Conservation (phyloP, 2,113 vertebrate genomes). For the Scatophagus argus region DNA sequence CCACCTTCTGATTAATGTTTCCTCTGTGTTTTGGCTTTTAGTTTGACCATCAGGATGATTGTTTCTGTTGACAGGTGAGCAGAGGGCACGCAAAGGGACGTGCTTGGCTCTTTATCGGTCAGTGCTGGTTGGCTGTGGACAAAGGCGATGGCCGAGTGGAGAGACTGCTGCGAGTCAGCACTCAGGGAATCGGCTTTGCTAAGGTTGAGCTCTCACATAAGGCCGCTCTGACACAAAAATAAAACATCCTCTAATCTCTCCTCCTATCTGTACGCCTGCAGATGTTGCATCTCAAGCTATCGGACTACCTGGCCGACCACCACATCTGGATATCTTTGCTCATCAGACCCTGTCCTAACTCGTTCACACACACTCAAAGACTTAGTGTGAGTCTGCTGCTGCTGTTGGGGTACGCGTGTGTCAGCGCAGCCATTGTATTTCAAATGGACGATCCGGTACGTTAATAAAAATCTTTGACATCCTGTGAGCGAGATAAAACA, state of each 20-base stretch:
- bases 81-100: conserved; percentile 44
- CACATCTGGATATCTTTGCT: conserved; percentile 85
- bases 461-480: not conserved
- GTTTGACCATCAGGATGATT: not conserved
- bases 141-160: conserved; percentile 82
- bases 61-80: conserved; percentile 51
- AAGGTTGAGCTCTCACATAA: conserved; percentile 72
- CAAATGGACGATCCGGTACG: conserved; percentile 76
- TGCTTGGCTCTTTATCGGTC: conserved; percentile 83
- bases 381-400: conserved; percentile 82
- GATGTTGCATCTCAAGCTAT: conserved; percentile 81
- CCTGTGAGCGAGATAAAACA: not conserved
- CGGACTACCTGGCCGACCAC: conserved; percentile 82
- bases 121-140: conserved; percentile 86
- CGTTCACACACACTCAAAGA: conserved; percentile 77
- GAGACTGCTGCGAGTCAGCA: conserved; percentile 76
- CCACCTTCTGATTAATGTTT: not conserved
- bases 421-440: conserved; percentile 69
- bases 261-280: conserved; percentile 51
- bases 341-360: conserved; percentile 75
- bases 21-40: not conserved
- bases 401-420: conserved; percentile 76
- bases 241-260: not conserved
- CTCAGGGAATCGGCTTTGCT: conserved; percentile 70
- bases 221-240: not conserved